Conservation (phyloP, 2,113 vertebrate genomes). For the Lucifuga dentata region DNA sequence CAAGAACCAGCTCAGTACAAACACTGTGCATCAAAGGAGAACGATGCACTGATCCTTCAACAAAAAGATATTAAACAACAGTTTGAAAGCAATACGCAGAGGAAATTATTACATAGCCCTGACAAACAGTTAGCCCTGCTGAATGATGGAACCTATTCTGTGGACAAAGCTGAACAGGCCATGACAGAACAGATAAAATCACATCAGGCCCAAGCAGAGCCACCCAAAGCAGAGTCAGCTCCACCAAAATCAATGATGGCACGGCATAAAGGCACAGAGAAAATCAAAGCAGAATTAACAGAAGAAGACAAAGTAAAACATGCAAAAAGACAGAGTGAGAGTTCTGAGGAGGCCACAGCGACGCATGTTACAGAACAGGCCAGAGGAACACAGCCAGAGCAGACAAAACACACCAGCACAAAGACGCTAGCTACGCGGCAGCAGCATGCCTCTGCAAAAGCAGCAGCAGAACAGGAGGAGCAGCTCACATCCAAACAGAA, state of each 20-base stretch:
- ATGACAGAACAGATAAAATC: constrained; percentile 21
- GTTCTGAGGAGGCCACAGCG: not conserved
- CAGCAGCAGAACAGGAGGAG: constrained; percentile 24
- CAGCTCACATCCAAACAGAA: constrained; percentile 43
- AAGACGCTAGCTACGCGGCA: constrained; percentile 23
- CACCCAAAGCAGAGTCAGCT: constrained; percentile 33
- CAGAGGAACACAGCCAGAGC: not conserved
- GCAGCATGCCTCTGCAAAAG: constrained; percentile 19
- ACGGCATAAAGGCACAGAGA: constrained; percentile 36
- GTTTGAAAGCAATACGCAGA: constrained; percentile 30
- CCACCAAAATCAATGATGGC: constrained; percentile 49
- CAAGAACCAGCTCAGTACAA: constrained; percentile 51
- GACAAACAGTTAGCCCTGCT: constrained; percentile 11
- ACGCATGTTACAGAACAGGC: constrained; percentile 8
- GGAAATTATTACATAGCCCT: constrained; percentile 17
- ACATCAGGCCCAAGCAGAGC: constrained; percentile 50
- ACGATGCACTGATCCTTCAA: constrained; percentile 29
- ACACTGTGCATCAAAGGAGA: constrained; percentile 10
- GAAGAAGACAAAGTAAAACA: constrained; percentile 22
- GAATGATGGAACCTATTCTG: constrained; percentile 26
- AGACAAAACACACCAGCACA: constrained; percentile 2
- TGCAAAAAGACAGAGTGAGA: not conserved
- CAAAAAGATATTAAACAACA: constrained; percentile 19
- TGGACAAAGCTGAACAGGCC: constrained; percentile 46
- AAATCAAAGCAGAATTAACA: constrained; percentile 3